phyloP scores from a whole-genome alignment of 2,888 invertebrate species.

The Acrobasis repandana region DNA sequence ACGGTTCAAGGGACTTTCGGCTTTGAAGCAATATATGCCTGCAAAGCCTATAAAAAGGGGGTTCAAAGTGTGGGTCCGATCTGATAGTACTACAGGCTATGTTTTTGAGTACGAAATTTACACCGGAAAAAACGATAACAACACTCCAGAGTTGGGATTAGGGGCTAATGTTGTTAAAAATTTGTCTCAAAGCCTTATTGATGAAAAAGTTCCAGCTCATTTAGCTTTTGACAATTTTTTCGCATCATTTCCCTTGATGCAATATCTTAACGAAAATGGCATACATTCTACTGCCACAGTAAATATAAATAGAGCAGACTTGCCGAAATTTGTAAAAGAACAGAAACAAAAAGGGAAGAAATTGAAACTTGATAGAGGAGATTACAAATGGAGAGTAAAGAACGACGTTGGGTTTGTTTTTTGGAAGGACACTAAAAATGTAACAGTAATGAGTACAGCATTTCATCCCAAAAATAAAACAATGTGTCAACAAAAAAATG shows the following conservation, averaged over 20 bases:
- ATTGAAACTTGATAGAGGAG: conserved; percentile 28
- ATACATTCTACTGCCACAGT: no score
- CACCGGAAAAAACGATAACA: no score
- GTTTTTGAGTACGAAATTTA: conserved; percentile 18
- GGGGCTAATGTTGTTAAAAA: no score
- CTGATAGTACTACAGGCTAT: conserved; percentile 6
- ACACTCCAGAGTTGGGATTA: no score
- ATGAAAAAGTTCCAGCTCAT: no score
- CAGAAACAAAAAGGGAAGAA: no score
- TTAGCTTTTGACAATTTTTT: no score
- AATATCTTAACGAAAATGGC: no score
- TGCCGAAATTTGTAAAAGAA: conserved; percentile 28
- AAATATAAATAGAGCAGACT: conserved; percentile 9
- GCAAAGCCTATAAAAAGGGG: conserved; percentile 29
- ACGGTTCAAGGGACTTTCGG: conserved; percentile 31
- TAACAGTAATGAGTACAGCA: conserved; percentile 25
- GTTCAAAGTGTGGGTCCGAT: conserved; percentile 21
- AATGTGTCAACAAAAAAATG: conserved; percentile 20
- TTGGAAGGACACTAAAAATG: conserved; percentile 30
- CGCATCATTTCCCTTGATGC: no score
- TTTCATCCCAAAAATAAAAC: conserved; percentile 23
- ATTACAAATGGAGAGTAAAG: conserved; percentile 29
- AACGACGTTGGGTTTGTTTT: conserved; percentile 26
- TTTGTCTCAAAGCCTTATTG: no score
- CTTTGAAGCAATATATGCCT: conserved; percentile 34